These are phyloP conservation scores for Bombus sylvicola DNA, from an alignment of 1,140 invertebrate genomes.

Conservation along the genomic window DNA sequence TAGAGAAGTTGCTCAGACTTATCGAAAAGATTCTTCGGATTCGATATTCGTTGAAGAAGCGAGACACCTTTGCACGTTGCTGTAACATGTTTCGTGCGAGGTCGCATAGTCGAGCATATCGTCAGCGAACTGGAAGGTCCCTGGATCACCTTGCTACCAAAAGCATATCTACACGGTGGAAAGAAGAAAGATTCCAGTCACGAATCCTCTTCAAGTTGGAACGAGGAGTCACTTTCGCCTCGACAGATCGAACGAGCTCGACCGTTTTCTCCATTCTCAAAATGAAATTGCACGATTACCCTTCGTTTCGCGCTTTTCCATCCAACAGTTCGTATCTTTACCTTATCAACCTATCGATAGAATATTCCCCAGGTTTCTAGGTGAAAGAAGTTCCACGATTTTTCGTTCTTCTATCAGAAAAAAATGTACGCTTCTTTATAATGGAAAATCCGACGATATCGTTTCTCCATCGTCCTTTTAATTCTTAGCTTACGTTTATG, in stretches of 20 bases:
- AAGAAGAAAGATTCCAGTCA: constrained; percentile 57
- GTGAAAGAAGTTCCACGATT: background rate
- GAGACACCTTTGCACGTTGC: no score
- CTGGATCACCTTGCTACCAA: constrained; percentile 41
- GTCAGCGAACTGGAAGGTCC: constrained; percentile 8
- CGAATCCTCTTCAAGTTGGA: constrained; percentile 49
- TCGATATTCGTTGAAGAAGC: background rate
- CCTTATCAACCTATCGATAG: background rate
- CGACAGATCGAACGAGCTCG: constrained; percentile 51
- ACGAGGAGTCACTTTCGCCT: constrained; percentile 47
- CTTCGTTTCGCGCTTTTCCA: constrained; percentile 60
- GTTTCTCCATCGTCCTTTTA: no score
- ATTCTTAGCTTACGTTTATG: no score
- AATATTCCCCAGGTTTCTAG: constrained; percentile 41
- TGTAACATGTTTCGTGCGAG: background rate
- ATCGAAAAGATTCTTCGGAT: constrained; percentile 8
- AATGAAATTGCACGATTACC: constrained; percentile 67
- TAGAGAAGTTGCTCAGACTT: background rate
- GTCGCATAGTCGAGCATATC: constrained; percentile 11
- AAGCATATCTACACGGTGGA: constrained; percentile 13
- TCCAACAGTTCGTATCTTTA: background rate
- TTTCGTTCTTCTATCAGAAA: no score
- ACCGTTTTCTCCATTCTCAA: constrained; percentile 51
- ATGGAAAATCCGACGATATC: no score
- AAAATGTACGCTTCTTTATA: no score